Evolutionary conservation across 2,888 invertebrate species (phyloP), one percentile per base, ranked within the genome.

Genomic region (Drepana falcataria): DNA sequence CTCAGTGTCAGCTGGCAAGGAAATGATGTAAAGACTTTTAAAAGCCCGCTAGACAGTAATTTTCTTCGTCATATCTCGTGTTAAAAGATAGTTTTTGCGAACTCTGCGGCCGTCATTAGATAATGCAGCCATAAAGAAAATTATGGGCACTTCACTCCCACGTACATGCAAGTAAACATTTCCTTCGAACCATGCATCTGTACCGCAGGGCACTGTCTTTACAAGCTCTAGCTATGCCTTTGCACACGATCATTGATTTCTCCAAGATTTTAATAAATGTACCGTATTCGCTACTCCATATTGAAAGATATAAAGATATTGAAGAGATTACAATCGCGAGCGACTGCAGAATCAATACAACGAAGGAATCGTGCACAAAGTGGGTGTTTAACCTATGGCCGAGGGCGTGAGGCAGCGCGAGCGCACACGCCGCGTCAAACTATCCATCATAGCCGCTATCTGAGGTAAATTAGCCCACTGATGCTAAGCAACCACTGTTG

Each of bases 341-440:
- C 80, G 77, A 76, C 75, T 78, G 78, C 74, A 86, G 80, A 89
- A 88, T 89, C 89, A 89, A 89, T 89, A 87, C 77, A 75, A 71
- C 71, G 77, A 71, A 79, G 82, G 82, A 80, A 79, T 87, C 87
- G 87, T 85, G 87, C 81, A 73, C 84, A 83, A 87, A 88, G 85
- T 88, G 85, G 85, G 85, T 75, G 86, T 88, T 88, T 89, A 87
- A 87, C 88, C 88, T 85, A 66, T 80, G 83, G 80, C 85, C 78
- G 73, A 77, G 74, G 80, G 80, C 83, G 79, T 79, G 79, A 73
- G 68, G 71, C 68, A 67, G 74, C 74, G 75, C 81, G 68, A 73
- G 80, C 80, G 80, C 81, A 79, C 73, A 79, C 75, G 69, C 75
- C 79, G 81, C 83, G 84, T 87, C 85, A 81, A 82, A 69, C 79